phyloP scores from a whole-genome alignment of 92 coral and sea anemone genomes.

The Zoanthus sociatus region DNA sequence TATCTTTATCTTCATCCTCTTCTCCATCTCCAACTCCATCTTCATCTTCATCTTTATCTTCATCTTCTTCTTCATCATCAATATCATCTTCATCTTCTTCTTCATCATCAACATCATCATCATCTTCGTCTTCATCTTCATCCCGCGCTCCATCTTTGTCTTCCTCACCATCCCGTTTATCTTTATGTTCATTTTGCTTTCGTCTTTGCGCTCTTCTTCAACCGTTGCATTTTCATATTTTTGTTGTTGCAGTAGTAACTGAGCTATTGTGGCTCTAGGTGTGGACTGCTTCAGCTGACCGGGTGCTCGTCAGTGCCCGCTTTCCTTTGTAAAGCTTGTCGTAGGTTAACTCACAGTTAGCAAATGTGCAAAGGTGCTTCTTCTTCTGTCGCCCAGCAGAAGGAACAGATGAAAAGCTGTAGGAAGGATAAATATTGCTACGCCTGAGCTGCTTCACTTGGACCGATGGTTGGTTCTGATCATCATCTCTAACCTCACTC shows the following conservation, averaged over 20 bases:
- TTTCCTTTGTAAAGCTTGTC: slow-evolving; percentile 46
- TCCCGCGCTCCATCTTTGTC: neutral
- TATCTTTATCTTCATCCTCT: no score
- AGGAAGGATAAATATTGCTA: neutral
- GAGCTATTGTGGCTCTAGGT: slow-evolving; percentile 8
- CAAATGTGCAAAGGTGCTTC: neutral
- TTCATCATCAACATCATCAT: neutral
- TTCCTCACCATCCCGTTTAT: neutral
- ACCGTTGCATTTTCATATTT: neutral
- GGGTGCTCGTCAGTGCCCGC: slow-evolving; percentile 28
- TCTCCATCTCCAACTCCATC: no score
- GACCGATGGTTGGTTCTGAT: no score
- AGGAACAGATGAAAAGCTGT: neutral
- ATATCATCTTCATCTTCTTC: neutral
- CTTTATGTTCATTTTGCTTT: neutral
- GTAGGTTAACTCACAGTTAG: slow-evolving; percentile 39
- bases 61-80: neutral
- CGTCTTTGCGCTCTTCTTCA: neutral
- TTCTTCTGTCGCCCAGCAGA: no score
- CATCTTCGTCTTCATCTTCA: neutral
- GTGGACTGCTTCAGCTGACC: slow-evolving; percentile 10
- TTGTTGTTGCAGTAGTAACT: neutral
- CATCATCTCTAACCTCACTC: no score
- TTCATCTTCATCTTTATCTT: neutral
- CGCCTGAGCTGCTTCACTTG: no score